A percentile compares a stretch with the other conserved stretches of the same genome.
phyloP scores from a whole-genome alignment of 2,888 invertebrate species.

The Apotomis turbidana region DNA sequence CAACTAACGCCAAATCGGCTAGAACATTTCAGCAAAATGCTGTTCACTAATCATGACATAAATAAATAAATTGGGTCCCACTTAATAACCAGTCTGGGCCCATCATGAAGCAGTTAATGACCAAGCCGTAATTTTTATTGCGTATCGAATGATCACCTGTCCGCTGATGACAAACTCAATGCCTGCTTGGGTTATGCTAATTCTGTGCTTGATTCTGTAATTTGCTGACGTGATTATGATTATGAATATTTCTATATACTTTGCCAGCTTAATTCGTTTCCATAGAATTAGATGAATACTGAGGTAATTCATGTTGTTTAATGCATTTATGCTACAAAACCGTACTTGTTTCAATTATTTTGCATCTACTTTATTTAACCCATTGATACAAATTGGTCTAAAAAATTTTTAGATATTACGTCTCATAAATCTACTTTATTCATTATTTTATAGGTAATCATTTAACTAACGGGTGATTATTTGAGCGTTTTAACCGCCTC shows the following conservation, averaged over 20 bases:
- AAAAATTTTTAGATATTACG: no score
- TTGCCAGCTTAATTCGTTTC: background rate
- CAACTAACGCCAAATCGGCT: no score
- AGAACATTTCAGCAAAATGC: no score
- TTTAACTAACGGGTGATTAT: no score
- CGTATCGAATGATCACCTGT: background rate
- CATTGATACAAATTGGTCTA: no score
- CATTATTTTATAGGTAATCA: no score
- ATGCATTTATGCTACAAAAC: background rate
- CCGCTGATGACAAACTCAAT: constrained; percentile 1
- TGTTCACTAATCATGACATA: constrained; percentile 23
- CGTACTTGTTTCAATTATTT: no score
- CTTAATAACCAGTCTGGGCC: constrained; percentile 26
- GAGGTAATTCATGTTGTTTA: background rate
- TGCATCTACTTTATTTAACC: no score
- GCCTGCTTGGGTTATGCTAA: constrained; percentile 7
- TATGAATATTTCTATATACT: background rate
- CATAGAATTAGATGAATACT: background rate
- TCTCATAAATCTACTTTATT: no score
- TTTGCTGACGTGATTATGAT: background rate
- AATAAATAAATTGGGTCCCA: constrained; percentile 9
- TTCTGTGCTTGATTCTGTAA: constrained; percentile 8
- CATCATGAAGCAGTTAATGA: constrained; percentile 23
- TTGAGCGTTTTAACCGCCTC: no score
- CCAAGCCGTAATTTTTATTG: constrained; percentile 17